A percentile compares a stretch with the other conserved stretches of the same genome.
Conservation (phyloP, 2,888 invertebrate species). For the Pherbina coryleti region DNA sequence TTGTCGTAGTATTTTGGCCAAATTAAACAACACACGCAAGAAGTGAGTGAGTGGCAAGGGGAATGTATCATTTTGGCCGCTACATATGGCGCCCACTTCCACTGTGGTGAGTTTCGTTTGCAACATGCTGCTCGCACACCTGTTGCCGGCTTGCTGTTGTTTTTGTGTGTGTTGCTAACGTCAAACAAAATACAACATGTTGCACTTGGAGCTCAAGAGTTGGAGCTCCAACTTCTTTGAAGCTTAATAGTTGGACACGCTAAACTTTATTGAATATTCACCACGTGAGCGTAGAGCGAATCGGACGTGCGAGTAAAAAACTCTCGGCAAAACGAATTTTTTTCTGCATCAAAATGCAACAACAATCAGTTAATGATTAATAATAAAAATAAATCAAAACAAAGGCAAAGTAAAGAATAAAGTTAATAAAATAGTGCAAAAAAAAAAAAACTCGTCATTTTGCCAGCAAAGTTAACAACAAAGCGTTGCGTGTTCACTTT, state of each 20-base stretch:
- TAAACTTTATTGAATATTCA: conserved; percentile 15
- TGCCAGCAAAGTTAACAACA: no score
- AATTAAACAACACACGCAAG: neutral
- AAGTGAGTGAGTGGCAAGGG: neutral
- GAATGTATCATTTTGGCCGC: neutral
- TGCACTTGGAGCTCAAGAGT: conserved; percentile 2
- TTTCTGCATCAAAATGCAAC: neutral
- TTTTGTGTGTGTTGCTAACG: neutral
- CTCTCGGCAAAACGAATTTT: conserved; percentile 8
- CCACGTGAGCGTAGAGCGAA: conserved; percentile 33
- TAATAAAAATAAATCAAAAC: neutral
- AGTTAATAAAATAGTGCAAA: no score
- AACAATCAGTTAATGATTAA: neutral
- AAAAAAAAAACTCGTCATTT: no score
- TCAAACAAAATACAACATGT: conserved; percentile 36
- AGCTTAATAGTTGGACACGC: conserved; percentile 14
- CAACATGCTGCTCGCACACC: conserved; percentile 11
- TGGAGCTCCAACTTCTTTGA: neutral
- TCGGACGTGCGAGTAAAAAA: conserved; percentile 25
- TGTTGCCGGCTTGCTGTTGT: neutral
- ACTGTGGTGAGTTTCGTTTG: neutral
- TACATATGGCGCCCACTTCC: conserved; percentile 34
- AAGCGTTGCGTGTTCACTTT: no score
- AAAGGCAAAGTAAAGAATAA: neutral
- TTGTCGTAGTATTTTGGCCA: conserved; percentile 1